Evolutionary conservation across 1,140 invertebrate species (phyloP).

Genomic region (Drosophila oshimai): DNA sequence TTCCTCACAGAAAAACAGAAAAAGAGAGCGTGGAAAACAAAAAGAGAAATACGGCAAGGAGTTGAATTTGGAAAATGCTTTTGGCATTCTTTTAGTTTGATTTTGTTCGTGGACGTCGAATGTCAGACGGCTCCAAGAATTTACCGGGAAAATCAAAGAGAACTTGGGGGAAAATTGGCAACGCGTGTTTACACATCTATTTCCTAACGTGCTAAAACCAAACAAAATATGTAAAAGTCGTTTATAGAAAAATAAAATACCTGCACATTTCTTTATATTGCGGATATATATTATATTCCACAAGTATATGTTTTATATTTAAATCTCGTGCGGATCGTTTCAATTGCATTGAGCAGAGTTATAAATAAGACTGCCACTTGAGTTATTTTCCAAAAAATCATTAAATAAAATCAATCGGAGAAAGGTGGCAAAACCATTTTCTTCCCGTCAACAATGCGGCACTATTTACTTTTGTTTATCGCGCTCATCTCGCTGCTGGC

Average conservation of each 20-base stretch:
- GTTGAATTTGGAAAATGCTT: constrained; percentile 69
- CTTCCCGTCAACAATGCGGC: constrained; percentile 49
- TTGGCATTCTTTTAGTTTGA: constrained; percentile 75
- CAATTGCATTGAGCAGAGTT: constrained; percentile 55
- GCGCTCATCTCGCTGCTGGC: constrained; percentile 39
- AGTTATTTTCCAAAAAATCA: constrained; percentile 21
- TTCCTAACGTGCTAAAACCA: constrained; percentile 7
- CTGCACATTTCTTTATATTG: constrained; percentile 8
- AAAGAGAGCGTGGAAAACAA: constrained; percentile 10
- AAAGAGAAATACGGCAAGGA: constrained; percentile 48
- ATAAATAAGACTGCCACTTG: constrained; percentile 35
- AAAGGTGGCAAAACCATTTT: constrained; percentile 30
- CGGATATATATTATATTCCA: not conserved
- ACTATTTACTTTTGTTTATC: constrained; percentile 66
- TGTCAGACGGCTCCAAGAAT: constrained; percentile 50
- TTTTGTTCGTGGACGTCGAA: constrained; percentile 62
- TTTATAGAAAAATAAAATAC: constrained; percentile 35
- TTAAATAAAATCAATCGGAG: constrained; percentile 11
- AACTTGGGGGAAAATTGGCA: constrained; percentile 1
- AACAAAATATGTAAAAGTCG: constrained; percentile 51
- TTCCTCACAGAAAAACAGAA: constrained; percentile 14
- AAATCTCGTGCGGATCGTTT: constrained; percentile 35
- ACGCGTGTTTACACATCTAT: constrained; percentile 53
- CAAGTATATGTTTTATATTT: constrained; percentile 24
- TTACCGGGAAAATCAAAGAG: constrained; percentile 25